Base-by-base conservation (phyloP, 2,888 invertebrate species). In the Uloborus plumipes region DNA sequence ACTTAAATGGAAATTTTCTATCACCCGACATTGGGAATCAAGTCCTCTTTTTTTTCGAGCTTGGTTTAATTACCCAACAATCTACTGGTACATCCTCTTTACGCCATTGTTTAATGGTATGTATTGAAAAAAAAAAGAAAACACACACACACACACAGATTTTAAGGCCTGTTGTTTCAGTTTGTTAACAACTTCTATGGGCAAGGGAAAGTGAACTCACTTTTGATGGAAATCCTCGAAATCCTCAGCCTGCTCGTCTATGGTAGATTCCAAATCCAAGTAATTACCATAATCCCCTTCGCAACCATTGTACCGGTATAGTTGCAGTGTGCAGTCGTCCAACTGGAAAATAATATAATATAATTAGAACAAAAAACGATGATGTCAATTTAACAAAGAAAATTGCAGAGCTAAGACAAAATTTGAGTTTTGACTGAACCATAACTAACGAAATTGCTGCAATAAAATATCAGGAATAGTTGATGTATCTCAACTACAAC, bases 241-340 rank as follows among this genome's bases (percentile, higher is more conserved):
- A 89, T 99, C 99, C 88, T 99, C 99, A 86, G 95, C 94, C 89
- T 99, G 99, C 89, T 99, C 99, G 87, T 94, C 95, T 87, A 99
- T 93, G 83, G 98, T 96, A 75, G 97, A 95, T 89, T 99, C 99
- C 90, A 98, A 92, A 91, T 99, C 99, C 90, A 99, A 92, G 90
- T 99, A 99, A 76, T 96, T 94, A 72, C 98, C 97, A 90, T 96
- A 97, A 90, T 99, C 99, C 84, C 97, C 97, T 79, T 89, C 89
- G n/a, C 86, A 86, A 47, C 88, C 87, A 85, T 89, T 90, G 96
- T 91, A 87, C 83, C 94, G 95, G 91, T 98, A 99, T 86, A 99
- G 93, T 91, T 99, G 99, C 85, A 99, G 92, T 47, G 98, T 96
- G 84, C 97, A 96, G 91, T 99, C 99, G 89, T 98, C 98, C 91